Evolutionary conservation across 2,113 vertebrate genomes (phyloP), one percentile per base, ranked within the genome.

Genomic region (Crotalus horridus): DNA sequence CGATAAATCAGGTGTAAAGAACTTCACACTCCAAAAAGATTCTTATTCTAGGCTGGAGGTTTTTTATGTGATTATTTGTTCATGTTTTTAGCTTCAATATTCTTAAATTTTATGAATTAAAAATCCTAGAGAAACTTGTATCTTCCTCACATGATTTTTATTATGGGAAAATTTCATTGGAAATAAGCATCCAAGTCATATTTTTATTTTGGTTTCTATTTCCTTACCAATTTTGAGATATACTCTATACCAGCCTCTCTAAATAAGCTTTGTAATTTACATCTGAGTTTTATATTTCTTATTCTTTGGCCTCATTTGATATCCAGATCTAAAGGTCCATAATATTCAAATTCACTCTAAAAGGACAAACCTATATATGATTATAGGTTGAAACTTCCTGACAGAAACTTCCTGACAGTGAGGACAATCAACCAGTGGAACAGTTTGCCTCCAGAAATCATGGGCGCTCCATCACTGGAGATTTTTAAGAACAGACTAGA

Each of bases 171-270:
- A 23, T 43, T 20, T 29, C 8, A 85, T 29, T 87, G 54, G 8
- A 54, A 59, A 64, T 39, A 89, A 87, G 12, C 20, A 86, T 1
- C n/a, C 61, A 43, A 85, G 26, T 85, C 55, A 33, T 17, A 9
- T 33, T 46, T 21, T 13, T 39, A 56, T 61, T 90, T 74, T 0
- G 0, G 6, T 15, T 15, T 8, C 90, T 0, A 3, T 39, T 5
- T 20, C 81, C 46, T 91, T 61, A 55, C 86, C 46, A 5, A 0
- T 5, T 8, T 43, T 64, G 87, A 92, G 53, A 54, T 0, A 1
- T 26, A 3, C 0, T 2, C 53, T 61, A 59, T 9, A 74, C 3
- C 33, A 21, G 7, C 33, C 17, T 43, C 20, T 81, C 20, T 81
- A 81, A 43, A 43, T 43, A 81, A 81, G 20, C 1, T 81, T 81